Evolutionary conservation across 2,888 invertebrate genomes (phyloP), one percentile per base, ranked within the genome.

Genomic region (Drosophila robusta): DNA sequence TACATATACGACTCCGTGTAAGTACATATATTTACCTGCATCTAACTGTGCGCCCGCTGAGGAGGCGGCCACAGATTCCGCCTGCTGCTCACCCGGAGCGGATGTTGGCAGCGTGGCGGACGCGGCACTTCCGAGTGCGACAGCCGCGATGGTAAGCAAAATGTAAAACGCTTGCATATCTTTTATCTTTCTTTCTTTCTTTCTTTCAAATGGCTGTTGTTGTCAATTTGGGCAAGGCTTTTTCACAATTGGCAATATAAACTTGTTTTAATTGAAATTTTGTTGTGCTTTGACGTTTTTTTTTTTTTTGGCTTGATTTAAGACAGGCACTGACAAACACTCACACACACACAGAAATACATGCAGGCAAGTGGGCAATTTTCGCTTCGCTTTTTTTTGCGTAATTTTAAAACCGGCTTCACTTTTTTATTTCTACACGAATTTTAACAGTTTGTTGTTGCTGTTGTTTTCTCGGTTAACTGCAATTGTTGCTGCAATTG

Each of bases 331-430:
- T 57, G 39, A 56, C 7, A 50, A 38, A 36, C 22, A 39, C 58
- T 56, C n/a, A n/a, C 44, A 58, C 54, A 58, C 54, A 61, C 69
- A 61, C 50, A 71, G 39, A 57, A 57, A 42, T 6, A 41, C 26
- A 70, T 55, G 41, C 49, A 36, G 41, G 29, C 56, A 58, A 49
- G 55, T 61, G 42, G 36, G 50, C 54, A 73, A 78, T 70, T 71
- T 74, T 66, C 64, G 70, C 56, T 72, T 64, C 51, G 56, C 56
- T 70, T 64, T 76, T 74, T 65, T 86, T 87, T 83, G 86, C 86
- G 83, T 75, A 88, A 87, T 82, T 85, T 87, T 64, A 69, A 82
- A 87, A 89, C 89, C 87, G 89, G 87, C 89, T 87, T 79, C 77
- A 80, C 74, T 81, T 78, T 78, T 78, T 80, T 78, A 70, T 80